phyloP scores from a whole-genome alignment of 2,113 vertebrate genomes.

The Gnathonemus echidnorhynchus region DNA sequence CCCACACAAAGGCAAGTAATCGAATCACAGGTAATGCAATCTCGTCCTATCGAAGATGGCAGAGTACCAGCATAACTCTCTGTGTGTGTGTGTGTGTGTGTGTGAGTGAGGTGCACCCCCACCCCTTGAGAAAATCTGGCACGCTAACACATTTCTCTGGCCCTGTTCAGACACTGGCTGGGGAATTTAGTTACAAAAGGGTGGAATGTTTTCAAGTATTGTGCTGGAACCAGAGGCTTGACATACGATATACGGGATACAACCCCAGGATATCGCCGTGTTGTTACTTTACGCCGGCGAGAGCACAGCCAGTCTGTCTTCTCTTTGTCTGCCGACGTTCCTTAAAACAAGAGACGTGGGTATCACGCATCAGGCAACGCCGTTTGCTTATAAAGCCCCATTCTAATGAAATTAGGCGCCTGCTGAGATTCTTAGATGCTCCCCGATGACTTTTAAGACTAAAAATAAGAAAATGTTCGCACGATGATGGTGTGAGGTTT shows the following conservation, averaged over 20 bases:
- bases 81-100: constrained; percentile 2
- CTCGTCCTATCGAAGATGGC: background rate
- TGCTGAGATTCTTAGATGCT: background rate
- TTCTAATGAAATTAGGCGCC: background rate
- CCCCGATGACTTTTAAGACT: background rate
- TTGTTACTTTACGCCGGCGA: constrained; percentile 23
- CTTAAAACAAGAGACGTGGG: background rate
- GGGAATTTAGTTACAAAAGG: constrained; percentile 15
- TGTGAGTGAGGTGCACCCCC: background rate
- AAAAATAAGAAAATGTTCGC: background rate
- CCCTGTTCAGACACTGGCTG: constrained; percentile 13
- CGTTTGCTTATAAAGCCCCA: constrained; percentile 4
- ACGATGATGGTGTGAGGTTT: background rate
- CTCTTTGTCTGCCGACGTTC: constrained; percentile 5
- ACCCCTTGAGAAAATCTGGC: constrained; percentile 5
- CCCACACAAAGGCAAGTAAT: background rate
- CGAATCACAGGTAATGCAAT: background rate
- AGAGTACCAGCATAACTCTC: background rate
- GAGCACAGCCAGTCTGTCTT: background rate
- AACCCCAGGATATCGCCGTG: constrained; percentile 14
- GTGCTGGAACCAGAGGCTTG: constrained; percentile 29
- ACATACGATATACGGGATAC: constrained; percentile 31
- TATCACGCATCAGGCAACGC: background rate
- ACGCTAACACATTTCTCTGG: constrained; percentile 28
- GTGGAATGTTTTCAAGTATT: constrained; percentile 16